Base-by-base conservation (phyloP, 2,797 vertebrate genomes). In the Scolopax rusticola region DNA sequence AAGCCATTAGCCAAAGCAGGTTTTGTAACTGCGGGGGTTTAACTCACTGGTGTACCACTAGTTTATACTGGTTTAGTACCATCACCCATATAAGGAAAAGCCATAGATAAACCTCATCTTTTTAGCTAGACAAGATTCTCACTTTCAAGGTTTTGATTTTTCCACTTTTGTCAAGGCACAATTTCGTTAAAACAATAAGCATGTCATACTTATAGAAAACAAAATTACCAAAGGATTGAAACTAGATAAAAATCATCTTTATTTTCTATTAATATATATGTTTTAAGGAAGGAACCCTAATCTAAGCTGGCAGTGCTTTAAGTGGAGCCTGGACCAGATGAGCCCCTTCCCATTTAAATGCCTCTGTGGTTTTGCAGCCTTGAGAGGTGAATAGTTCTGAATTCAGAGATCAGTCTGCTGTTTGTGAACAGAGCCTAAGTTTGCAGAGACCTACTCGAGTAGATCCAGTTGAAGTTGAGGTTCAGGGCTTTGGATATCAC, bases 1-100 rank as follows among this genome's bases (percentile, higher is more conserved):
- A 89, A 95, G 61, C 50, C 82, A 87, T 87, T 89, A 92, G 6
- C 33, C 28, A 68, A 87, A 92, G 50, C 30, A 68, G 65, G 51
- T 65, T 95, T 94, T 92, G 50, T 77, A 74, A 50, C 0, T 1
- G 67, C 2, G 8, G 32, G 14, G 27, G 16, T 61, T 94, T 94
- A 85, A 89, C 17, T 74, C 48, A 71, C 45, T 33, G 33, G 23
- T 82, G 11, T 43, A 64, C 28, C 33, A 48, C 3, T 4, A 71
- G 18, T 87, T 93, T 87, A 40, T 61, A 57, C 47, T 13, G 6
- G 36, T 82, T 91, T 88, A 82, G 23, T 36, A 78, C 27, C 14
- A 48, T n/a, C 59, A 65, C 8, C 24, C 28, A 23, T 41, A 25
- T 7, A 88, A 82, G 32, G 47, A 81, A 91, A 89, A 91, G 13